Conservation (phyloP, 1,140 invertebrate genomes). For the Caerostris darwini region DNA sequence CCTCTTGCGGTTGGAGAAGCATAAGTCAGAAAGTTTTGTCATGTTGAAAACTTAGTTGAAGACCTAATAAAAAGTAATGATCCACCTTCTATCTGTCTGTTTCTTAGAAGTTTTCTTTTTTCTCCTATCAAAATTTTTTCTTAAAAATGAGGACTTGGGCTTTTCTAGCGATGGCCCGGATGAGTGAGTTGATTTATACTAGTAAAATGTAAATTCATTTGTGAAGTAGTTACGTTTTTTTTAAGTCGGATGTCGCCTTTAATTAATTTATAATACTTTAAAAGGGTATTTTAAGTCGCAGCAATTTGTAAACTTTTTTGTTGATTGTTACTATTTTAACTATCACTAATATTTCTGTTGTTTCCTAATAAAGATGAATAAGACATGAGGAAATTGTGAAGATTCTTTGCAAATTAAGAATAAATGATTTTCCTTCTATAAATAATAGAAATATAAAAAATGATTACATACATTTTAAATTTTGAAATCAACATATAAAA, state of each 20-base stretch:
- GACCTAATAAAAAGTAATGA: conserved; percentile 63
- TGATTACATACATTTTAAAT: too few species aligned
- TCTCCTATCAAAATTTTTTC: background rate
- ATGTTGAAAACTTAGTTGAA: conserved; percentile 70
- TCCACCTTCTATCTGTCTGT: conserved; percentile 11
- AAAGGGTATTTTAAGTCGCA: background rate
- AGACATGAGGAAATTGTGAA: too few species aligned
- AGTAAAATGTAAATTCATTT: conserved; percentile 50
- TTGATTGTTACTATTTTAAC: background rate
- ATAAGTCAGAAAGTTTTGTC: conserved; percentile 66
- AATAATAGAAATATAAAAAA: too few species aligned
- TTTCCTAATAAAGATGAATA: too few species aligned
- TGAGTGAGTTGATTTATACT: conserved; percentile 30
- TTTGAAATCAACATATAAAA: too few species aligned
- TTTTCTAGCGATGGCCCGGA: conserved; percentile 13
- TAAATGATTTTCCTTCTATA: too few species aligned
- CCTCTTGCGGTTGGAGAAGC: conserved; percentile 59
- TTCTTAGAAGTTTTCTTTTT: conserved; percentile 16
- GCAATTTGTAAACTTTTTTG: background rate
- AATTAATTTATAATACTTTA: conserved; percentile 38
- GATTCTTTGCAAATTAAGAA: too few species aligned
- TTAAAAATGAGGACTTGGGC: background rate
- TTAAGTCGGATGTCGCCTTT: background rate
- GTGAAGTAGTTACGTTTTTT: background rate
- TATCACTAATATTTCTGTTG: too few species aligned